Evolutionary conservation across 2,888 invertebrate species (phyloP).

Genomic region (Tromatobia lineatoria): DNA sequence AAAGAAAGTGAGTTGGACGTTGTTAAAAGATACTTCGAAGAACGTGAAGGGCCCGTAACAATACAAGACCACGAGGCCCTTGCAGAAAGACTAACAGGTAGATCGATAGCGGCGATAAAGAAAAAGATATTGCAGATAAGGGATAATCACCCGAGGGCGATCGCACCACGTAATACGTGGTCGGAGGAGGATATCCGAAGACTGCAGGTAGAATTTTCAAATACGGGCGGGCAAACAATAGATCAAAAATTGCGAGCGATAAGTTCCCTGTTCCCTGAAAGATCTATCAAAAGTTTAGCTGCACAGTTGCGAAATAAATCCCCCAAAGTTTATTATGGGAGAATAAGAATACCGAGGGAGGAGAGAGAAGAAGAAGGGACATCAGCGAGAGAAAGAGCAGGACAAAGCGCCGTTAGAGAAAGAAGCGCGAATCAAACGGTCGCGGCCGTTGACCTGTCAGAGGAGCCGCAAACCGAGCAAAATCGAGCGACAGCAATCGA

Average conservation of each 20-base stretch:
- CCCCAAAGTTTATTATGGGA: slow-evolving; percentile 7
- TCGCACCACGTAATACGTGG: background rate
- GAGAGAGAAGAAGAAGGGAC: background rate
- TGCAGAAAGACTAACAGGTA: background rate
- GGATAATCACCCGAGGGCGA: background rate
- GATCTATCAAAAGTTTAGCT: background rate
- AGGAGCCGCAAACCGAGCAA: no score
- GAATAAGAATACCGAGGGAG: background rate
- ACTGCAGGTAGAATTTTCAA: background rate
- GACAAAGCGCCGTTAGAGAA: no score
- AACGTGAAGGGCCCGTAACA: background rate
- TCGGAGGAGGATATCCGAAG: background rate
- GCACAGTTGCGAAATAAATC: background rate
- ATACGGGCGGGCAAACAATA: background rate
- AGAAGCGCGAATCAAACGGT: no score
- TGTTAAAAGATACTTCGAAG: background rate
- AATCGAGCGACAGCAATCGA: no score
- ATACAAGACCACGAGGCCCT: background rate
- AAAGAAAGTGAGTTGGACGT: background rate
- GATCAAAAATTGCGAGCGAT: background rate
- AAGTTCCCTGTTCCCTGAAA: background rate
- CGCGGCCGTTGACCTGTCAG: no score
- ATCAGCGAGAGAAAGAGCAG: no score
- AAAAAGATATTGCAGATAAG: background rate
- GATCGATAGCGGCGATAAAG: slow-evolving; percentile 6